phyloP scores from a whole-genome alignment of 1,140 invertebrate genomes.

The Zaprionus vittiger region DNA sequence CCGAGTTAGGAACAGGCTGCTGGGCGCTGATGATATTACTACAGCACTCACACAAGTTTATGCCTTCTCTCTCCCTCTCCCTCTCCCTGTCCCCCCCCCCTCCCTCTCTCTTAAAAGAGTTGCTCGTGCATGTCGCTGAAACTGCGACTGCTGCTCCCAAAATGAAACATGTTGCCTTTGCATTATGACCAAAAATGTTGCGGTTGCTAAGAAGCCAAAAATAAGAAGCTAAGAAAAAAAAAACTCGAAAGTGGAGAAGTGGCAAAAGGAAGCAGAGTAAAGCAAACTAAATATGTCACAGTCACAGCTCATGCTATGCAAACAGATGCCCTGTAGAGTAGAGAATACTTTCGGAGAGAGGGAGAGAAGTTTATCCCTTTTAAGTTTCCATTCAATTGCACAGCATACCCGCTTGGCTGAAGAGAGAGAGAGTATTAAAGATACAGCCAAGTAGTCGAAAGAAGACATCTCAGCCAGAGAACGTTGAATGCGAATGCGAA shows the following conservation, averaged over 20 bases:
- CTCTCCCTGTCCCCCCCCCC: not conserved
- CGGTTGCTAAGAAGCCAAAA: slow-evolving; percentile 41
- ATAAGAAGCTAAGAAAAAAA: slow-evolving; percentile 4
- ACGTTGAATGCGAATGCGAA: slow-evolving; percentile 52
- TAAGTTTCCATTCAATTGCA: not conserved
- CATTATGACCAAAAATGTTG: slow-evolving; percentile 41
- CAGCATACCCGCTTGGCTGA: not conserved
- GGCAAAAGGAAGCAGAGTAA: not conserved
- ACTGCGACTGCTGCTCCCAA: not conserved
- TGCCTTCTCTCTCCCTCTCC: not conserved
- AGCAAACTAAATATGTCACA: not conserved
- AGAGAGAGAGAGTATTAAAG: slow-evolving; percentile 3
- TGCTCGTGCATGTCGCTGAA: slow-evolving; percentile 45
- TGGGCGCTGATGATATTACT: slow-evolving; percentile 3
- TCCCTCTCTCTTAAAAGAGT: slow-evolving; percentile 22
- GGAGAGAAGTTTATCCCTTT: too few relatives aligned
- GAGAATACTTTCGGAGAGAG: not conserved
- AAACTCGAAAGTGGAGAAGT: not conserved
- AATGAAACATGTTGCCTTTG: slow-evolving; percentile 58
- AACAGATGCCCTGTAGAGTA: slow-evolving; percentile 1
- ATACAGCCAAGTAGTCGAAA: slow-evolving; percentile 18
- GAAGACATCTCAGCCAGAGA: slow-evolving; percentile 26
- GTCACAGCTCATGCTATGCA: not conserved
- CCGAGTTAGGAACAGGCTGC: not conserved
- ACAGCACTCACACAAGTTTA: not conserved